phyloP scores from a whole-genome alignment of 2,888 invertebrate species.

The Chrysotoxum bicinctum region DNA sequence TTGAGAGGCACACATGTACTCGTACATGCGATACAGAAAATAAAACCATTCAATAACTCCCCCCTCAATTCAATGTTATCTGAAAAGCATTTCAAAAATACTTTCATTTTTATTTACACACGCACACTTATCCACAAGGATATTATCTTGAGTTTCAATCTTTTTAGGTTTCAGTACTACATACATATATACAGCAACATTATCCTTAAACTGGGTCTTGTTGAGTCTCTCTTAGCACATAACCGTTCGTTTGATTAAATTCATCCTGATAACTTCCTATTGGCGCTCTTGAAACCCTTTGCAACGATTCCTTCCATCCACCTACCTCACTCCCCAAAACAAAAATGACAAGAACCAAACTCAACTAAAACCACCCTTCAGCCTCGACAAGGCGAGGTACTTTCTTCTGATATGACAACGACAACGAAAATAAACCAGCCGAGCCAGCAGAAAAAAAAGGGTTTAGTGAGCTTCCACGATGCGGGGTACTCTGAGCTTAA shows the following conservation, averaged over 20 bases:
- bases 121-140: constrained; percentile 18
- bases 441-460: constrained; percentile 58
- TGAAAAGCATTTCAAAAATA: constrained; percentile 57
- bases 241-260: constrained; percentile 68
- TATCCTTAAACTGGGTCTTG: constrained; percentile 23
- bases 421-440: constrained; percentile 41
- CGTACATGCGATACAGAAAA: neutral
- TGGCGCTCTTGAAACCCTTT: constrained; percentile 56
- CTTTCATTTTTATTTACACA: constrained; percentile 52
- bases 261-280: constrained; percentile 66
- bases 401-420: constrained; percentile 26
- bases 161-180: constrained; percentile 26
- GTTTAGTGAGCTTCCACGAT: constrained; percentile 22
- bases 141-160: constrained; percentile 37
- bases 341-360: neutral
- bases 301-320: no score
- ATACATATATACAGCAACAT: neutral
- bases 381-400: neutral
- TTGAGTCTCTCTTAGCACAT: constrained; percentile 27
- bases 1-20: neutral
- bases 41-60: constrained; percentile 24
- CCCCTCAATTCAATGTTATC: constrained; percentile 51
- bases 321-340: neutral
- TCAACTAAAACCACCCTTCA: constrained; percentile 22
- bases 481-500: constrained; percentile 28